Evolutionary conservation across 2,113 vertebrate genomes (phyloP), one percentile per base, ranked within the genome.

Genomic region (Columba janthina): DNA sequence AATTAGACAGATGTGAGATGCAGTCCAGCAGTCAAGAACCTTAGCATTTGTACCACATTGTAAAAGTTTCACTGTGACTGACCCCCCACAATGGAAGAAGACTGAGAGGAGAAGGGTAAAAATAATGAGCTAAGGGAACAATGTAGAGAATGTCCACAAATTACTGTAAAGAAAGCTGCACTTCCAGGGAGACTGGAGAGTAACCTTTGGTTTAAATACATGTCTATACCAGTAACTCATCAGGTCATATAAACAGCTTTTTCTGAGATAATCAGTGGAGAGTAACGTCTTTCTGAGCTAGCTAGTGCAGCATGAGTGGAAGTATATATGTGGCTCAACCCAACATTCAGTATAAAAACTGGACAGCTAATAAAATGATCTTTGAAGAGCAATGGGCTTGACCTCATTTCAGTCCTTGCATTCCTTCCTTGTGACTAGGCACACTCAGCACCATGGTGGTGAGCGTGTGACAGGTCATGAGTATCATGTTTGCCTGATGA

Each of bases 41-140:
- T 91, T 91, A 86, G 56, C 32, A 31, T 76, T 69, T 86, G 38
- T 57, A 61, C 31, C 29, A n/a, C 36, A 36, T 3, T 64, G 57
- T 21, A 9, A 5, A 4, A 6, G 24, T 15, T 77, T 94, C 81
- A 31, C 51, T 82, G 61, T 82, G 78, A 66, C 36, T 1, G 1
- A 9, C 28, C 6, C 11, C 8, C 16, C 14, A 1, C 24, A n/a
- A 4, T 8, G 18, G n/a, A 66, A 22, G 15, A 62, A 40, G 46
- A 48, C 61, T 58, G 15, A 7, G 74, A 92, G 50, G 38, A 91
- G 26, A 85, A 90, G 40, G 51, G 46, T 61, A 85, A 77, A 94
- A 85, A 40, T 94, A 94, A 90, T 66, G 66, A 95, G n/a, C n/a
- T 71, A 8, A 1, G n/a, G 78, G n/a, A 57, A 88, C n/a, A 85